Conservation (phyloP, 2,888 invertebrate species). For the Tipula confusa region DNA sequence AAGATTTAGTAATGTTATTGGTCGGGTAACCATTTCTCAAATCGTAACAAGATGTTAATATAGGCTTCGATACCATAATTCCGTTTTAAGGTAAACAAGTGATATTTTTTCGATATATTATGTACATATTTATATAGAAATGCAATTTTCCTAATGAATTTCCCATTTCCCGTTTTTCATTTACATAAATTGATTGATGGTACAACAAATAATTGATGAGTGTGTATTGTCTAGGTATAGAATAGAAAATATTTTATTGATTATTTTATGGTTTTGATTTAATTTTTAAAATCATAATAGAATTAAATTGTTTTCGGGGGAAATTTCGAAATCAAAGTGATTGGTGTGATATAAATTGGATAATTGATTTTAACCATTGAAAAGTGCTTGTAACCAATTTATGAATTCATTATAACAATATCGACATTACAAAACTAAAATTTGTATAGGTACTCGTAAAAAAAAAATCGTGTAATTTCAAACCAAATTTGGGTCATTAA, state of each 20-base stretch:
- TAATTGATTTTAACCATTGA: background rate
- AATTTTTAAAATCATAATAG: background rate
- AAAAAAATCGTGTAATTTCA: background rate
- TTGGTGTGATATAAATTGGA: background rate
- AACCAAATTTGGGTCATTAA: background rate
- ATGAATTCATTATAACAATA: background rate
- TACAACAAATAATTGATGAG: slow-evolving; percentile 21
- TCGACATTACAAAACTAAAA: background rate
- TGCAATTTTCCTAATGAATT: slow-evolving; percentile 5
- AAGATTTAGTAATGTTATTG: background rate
- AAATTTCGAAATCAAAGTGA: background rate
- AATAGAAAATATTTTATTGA: background rate
- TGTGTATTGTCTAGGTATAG: background rate
- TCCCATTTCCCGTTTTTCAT: background rate
- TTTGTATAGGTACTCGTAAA: background rate
- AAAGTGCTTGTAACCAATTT: background rate
- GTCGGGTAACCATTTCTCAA: too few species aligned
- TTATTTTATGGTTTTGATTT: background rate
- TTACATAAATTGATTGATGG: background rate
- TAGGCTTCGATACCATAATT: too few species aligned
- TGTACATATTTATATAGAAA: background rate
- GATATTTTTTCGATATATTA: too few species aligned
- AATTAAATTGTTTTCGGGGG: background rate
- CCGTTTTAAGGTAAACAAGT: too few species aligned
- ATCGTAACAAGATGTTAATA: too few species aligned